Conservation (phyloP, 2,113 vertebrate species). For the Lagopus leucura region DNA sequence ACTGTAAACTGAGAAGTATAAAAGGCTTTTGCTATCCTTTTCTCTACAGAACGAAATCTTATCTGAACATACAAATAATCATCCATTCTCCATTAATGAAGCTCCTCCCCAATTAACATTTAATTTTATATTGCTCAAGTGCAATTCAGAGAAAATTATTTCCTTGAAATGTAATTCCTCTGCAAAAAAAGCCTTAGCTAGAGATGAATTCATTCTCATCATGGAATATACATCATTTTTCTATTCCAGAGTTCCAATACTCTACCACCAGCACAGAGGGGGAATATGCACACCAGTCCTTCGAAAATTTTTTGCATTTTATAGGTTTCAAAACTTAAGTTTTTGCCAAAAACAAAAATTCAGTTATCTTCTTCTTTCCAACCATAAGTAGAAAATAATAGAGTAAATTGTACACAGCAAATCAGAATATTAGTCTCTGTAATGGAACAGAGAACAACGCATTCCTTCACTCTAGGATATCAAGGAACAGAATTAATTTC, state of each 20-base stretch:
- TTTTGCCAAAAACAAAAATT: background rate
- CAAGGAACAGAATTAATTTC: background rate
- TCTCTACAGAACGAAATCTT: background rate
- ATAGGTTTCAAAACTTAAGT: background rate
- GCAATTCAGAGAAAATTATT: background rate
- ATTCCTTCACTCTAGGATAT: background rate
- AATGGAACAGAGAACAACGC: background rate
- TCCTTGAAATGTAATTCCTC: background rate
- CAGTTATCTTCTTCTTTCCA: background rate
- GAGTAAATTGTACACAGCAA: background rate
- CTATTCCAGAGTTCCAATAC: background rate
- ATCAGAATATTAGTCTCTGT: background rate
- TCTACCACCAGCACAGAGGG: background rate
- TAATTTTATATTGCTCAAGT: background rate
- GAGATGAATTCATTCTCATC: background rate
- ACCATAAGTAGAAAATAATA: background rate
- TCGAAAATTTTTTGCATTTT: background rate
- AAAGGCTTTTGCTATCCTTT: background rate
- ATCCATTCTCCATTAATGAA: background rate
- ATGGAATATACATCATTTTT: background rate
- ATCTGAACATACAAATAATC: background rate
- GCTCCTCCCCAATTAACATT: background rate
- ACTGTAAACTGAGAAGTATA: background rate
- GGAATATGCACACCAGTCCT: background rate
- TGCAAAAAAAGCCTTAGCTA: background rate